These are phyloP conservation scores for Erpobdella octoculata DNA, from an alignment of 2,888 invertebrate genomes.

Conservation along the genomic window DNA sequence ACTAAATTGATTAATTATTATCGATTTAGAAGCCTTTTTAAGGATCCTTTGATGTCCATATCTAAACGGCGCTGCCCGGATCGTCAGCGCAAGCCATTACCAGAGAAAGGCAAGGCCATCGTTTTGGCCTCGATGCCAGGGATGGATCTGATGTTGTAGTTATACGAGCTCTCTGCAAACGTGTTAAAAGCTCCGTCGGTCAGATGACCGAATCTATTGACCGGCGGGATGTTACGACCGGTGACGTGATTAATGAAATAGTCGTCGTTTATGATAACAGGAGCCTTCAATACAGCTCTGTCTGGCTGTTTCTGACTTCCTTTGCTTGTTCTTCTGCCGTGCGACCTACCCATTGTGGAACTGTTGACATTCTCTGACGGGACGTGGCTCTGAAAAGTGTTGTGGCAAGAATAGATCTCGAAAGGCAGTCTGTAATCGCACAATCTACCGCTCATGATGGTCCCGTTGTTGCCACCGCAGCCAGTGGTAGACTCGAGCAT, in stretches of 20 bases:
- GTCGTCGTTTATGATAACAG: slow-evolving; percentile 6
- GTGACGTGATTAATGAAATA: slow-evolving; percentile 15
- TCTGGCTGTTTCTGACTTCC: neutral
- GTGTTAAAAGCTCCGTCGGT: neutral
- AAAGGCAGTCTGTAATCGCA: slow-evolving; percentile 16
- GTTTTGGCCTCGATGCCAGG: slow-evolving; percentile 9
- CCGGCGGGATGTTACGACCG: neutral
- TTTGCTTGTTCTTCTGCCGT: neutral
- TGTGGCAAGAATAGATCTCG: slow-evolving; percentile 14
- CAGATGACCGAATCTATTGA: neutral
- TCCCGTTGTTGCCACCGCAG: neutral
- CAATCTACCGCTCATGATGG: neutral
- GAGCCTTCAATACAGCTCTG: neutral
- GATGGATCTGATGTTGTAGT: neutral
- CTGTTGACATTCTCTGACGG: neutral
- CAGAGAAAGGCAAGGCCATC: no score
- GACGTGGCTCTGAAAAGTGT: neutral
- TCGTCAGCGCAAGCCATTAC: no score
- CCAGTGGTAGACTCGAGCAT: slow-evolving; percentile 7
- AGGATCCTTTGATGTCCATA: no score
- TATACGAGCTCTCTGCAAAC: neutral
- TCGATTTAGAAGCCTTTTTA: no score
- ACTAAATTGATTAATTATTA: no score
- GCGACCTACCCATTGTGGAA: neutral
- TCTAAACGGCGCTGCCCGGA: no score